Conservation (phyloP, 2,888 invertebrate genomes). For the Habroteleia sp. region DNA sequence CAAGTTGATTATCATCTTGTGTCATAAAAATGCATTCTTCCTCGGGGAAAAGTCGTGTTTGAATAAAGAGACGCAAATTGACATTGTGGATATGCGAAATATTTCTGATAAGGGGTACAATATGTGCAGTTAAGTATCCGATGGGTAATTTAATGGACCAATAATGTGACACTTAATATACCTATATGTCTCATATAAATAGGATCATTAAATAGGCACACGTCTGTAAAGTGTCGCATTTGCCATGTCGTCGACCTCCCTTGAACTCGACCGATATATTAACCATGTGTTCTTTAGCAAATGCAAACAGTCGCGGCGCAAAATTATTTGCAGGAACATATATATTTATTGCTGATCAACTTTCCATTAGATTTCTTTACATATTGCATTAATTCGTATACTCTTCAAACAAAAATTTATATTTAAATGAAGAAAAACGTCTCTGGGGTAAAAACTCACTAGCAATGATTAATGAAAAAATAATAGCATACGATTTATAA, state of each 20-base stretch:
- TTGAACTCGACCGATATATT: conserved; percentile 68
- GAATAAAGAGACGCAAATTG: no score
- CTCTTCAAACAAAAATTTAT: no score
- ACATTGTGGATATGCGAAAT: no score
- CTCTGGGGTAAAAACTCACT: no score
- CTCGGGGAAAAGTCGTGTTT: no score
- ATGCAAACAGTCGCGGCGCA: conserved; percentile 45
- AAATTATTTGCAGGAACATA: conserved; percentile 24
- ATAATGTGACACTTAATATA: conserved; percentile 27
- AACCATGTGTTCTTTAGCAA: conserved; percentile 66
- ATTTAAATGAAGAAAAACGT: no score
- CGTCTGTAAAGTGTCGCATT: conserved; percentile 56
- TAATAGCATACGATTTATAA: no score
- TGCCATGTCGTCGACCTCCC: conserved; percentile 63
- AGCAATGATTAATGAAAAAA: no score
- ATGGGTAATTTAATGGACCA: conserved; percentile 20
- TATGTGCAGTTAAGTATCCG: conserved; percentile 10
- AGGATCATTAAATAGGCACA: conserved; percentile 33
- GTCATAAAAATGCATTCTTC: no score
- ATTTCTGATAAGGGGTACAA: conserved; percentile 1
- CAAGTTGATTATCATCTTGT: no score
- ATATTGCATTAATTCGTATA: no score
- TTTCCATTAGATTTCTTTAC: no score
- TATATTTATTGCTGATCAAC: conserved; percentile 11
- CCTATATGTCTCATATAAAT: conserved; percentile 18